phyloP scores from a whole-genome alignment of 2,888 invertebrate genomes.

The Philereme transversata region DNA sequence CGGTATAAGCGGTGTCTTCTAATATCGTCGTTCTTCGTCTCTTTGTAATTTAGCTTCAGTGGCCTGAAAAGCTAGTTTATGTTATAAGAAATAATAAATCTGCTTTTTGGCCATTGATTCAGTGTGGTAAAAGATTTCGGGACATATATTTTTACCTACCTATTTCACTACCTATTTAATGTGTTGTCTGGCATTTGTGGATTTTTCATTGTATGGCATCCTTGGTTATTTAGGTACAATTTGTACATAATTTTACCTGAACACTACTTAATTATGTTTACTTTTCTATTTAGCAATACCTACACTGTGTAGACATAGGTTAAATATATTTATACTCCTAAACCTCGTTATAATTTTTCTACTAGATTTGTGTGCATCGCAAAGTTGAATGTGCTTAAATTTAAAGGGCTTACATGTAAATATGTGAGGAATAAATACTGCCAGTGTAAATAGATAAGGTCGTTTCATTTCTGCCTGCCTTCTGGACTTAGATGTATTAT shows the following conservation, averaged over 20 bases:
- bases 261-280: background rate
- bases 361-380: slow-evolving; percentile 1
- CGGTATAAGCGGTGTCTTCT: no score
- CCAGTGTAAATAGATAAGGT: slow-evolving; percentile 31
- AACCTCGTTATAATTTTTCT: background rate
- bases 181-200: background rate
- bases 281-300: background rate
- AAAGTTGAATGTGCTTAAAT: slow-evolving; percentile 8
- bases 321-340: background rate
- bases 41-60: no score
- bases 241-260: background rate
- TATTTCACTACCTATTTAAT: no score
- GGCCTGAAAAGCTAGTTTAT: no score
- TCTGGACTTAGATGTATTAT: background rate
- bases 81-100: no score
- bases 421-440: slow-evolving; percentile 31
- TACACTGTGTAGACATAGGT: background rate
- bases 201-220: background rate
- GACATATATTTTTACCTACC: no score
- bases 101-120: no score
- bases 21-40: no score
- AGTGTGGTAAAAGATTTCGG: no score
- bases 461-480: slow-evolving; percentile 16
- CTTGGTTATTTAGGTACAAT: slow-evolving; percentile 2
- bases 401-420: slow-evolving; percentile 13